Conservation (phyloP, 2,113 vertebrate genomes). For the Potamarius usumacintae region DNA sequence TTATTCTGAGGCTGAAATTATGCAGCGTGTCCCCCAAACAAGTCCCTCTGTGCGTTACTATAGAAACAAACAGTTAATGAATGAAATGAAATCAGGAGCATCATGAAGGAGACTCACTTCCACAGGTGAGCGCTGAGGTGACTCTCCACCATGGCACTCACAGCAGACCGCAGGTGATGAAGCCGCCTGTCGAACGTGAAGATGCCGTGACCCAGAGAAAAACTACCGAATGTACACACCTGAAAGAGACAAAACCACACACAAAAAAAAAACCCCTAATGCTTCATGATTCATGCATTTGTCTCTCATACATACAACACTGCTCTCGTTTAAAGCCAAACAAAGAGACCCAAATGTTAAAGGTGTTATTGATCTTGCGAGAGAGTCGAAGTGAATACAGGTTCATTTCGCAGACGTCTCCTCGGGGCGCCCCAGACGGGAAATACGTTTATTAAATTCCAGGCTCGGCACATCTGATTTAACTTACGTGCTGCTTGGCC, state of each 20-base stretch:
- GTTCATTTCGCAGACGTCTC: background rate
- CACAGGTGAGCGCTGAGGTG: slow-evolving; percentile 88
- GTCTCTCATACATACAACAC: no score
- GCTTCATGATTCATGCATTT: background rate
- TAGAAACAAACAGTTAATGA: background rate
- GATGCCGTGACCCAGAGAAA: slow-evolving; percentile 80
- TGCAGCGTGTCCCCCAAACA: no score
- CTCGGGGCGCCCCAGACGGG: background rate
- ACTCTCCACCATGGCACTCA: slow-evolving; percentile 88
- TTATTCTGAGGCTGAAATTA: background rate
- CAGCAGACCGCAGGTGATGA: slow-evolving; percentile 85
- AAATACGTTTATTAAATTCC: background rate
- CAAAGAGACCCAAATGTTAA: background rate
- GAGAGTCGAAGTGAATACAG: background rate
- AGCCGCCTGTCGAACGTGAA: slow-evolving; percentile 88
- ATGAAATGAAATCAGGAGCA: background rate
- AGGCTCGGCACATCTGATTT: background rate
- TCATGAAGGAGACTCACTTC: slow-evolving; percentile 76
- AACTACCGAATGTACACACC: slow-evolving; percentile 90
- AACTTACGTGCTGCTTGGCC: background rate
- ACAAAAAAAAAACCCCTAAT: background rate
- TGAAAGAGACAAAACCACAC: slow-evolving; percentile 52
- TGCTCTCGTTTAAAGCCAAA: background rate
- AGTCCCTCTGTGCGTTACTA: background rate
- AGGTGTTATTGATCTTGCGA: background rate